phyloP scores from a whole-genome alignment of 2,888 invertebrate genomes.

The Odontocolon sp. region DNA sequence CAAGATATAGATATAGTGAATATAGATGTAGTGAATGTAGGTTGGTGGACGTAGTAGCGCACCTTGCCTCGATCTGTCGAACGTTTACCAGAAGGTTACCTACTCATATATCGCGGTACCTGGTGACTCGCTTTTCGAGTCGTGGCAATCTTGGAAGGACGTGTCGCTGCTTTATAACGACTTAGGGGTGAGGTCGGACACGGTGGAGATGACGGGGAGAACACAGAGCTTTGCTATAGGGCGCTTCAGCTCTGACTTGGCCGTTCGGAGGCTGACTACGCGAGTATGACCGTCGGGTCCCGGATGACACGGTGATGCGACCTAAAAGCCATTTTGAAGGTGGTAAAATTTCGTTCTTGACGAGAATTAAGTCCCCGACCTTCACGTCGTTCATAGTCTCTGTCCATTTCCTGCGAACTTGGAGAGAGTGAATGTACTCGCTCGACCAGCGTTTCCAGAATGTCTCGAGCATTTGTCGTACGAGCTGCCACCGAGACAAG shows the following conservation, averaged over 20 bases:
- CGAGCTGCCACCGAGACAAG: constrained; percentile 13
- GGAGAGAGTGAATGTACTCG: constrained; percentile 17
- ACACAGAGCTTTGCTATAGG: constrained; percentile 3
- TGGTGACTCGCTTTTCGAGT: not conserved
- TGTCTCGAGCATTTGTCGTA: constrained; percentile 1
- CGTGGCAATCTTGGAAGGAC: constrained; percentile 2
- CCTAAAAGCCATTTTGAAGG: constrained; percentile 14
- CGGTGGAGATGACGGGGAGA: not conserved
- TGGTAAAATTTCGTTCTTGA: not conserved
- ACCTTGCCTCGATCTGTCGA: not conserved
- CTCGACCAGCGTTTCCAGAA: constrained; percentile 19
- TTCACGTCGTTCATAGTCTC: not conserved
- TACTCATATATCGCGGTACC: constrained; percentile 3
- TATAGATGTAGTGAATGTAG: not conserved
- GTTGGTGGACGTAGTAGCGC: not conserved
- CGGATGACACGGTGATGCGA: constrained; percentile 20
- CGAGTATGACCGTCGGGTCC: constrained; percentile 1
- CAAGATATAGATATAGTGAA: not conserved
- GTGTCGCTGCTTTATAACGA: not conserved
- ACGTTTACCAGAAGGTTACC: constrained; percentile 1
- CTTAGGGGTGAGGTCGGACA: not conserved
- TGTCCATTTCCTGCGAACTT: constrained; percentile 9
- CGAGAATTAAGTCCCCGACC: constrained; percentile 3
- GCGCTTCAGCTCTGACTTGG: constrained; percentile 8
- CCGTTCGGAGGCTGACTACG: not conserved